phyloP scores from a whole-genome alignment of 2,113 vertebrate species.

The Chamaea fasciata region DNA sequence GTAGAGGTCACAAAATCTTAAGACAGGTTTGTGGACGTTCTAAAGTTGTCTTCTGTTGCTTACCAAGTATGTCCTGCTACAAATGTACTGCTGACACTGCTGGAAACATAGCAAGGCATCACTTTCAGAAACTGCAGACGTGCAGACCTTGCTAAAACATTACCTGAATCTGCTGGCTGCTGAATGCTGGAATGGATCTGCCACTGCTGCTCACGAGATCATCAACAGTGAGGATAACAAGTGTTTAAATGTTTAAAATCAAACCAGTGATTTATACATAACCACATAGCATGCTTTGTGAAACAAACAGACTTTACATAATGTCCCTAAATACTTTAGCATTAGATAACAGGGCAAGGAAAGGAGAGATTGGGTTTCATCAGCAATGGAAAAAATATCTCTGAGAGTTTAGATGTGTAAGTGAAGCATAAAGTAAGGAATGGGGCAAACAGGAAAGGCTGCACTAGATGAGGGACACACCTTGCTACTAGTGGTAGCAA shows the following conservation, averaged over 20 bases:
- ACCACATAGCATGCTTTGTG: not conserved
- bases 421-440: not conserved
- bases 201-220: not conserved
- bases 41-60: not conserved
- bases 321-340: not conserved
- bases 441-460: not conserved
- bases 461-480: not conserved
- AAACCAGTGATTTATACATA: not conserved
- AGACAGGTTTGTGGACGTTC: not conserved
- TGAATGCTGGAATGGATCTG: not conserved
- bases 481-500: not conserved
- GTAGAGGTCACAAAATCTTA: not conserved
- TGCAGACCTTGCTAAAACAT: not conserved
- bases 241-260: not conserved
- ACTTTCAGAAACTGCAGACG: not conserved
- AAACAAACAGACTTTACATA: slow-evolving; percentile 19
- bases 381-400: not conserved
- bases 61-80: not conserved
- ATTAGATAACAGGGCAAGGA: not conserved
- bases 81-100: not conserved
- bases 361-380: not conserved
- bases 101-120: not conserved
- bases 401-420: not conserved
- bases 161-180: not conserved
- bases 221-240: not conserved